Conservation (phyloP, 2,797 vertebrate genomes). For the Pseudochromis fuscus region DNA sequence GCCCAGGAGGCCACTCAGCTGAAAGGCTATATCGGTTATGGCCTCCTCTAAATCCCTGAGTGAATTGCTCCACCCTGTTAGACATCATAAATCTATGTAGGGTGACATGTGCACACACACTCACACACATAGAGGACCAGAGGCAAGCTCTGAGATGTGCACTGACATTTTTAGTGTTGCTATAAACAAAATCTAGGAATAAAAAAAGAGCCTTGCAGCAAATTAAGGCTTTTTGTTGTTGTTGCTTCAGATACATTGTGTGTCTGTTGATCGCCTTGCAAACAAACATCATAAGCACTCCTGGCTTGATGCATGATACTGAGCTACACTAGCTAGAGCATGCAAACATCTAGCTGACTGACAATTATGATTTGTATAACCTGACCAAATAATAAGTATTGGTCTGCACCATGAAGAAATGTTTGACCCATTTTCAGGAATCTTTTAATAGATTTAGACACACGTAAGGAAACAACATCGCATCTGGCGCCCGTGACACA, state of each 20-base stretch:
- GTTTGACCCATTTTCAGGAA: background rate
- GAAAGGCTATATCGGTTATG: constrained; percentile 49
- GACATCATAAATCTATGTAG: constrained; percentile 62
- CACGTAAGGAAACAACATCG: background rate
- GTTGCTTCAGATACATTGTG: too few species aligned
- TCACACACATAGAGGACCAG: background rate
- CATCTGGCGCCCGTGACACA: background rate
- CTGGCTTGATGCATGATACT: too few species aligned
- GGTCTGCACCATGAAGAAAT: too few species aligned
- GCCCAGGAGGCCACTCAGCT: constrained; percentile 66
- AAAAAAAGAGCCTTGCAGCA: too few species aligned
- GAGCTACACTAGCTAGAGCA: background rate
- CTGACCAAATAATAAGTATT: too few species aligned
- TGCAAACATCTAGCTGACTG: background rate
- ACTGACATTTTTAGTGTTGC: constrained; percentile 32
- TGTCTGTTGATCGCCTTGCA: too few species aligned
- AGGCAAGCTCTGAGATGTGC: constrained; percentile 15
- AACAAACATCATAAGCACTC: too few species aligned
- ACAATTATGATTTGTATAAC: too few species aligned
- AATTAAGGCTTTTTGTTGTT: too few species aligned
- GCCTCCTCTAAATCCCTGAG: constrained; percentile 48
- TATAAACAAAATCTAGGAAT: constrained; percentile 27
- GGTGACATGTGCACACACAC: constrained; percentile 40
- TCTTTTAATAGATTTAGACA: background rate
- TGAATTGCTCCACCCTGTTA: constrained; percentile 61